Evolutionary conservation across 2,113 vertebrate species (phyloP).

Genomic region (Pagrus major): DNA sequence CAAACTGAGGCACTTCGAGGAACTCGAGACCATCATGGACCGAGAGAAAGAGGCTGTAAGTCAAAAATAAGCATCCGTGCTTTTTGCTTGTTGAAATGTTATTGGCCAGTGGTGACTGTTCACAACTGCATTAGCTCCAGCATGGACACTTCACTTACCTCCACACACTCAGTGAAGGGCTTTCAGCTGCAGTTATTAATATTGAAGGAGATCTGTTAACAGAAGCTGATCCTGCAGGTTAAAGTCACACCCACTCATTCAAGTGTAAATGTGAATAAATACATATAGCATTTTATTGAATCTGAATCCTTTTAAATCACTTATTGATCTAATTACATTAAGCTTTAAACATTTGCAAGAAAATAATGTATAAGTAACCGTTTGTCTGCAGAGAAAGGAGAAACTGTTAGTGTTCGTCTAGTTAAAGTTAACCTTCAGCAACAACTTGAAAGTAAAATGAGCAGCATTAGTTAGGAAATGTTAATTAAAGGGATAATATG

Average conservation of each 20-base stretch:
- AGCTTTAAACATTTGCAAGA: background rate
- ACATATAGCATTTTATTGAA: background rate
- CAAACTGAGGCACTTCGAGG: constrained; percentile 97
- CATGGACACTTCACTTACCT: background rate
- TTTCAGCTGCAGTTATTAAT: constrained; percentile 21
- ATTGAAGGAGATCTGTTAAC: constrained; percentile 12
- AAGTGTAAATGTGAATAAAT: background rate
- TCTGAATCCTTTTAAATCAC: background rate
- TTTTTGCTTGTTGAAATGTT: background rate
- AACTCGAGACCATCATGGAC: constrained; percentile 99
- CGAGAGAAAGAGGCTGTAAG: constrained; percentile 97
- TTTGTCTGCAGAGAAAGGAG: too few species aligned
- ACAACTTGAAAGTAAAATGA: background rate
- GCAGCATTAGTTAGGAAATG: background rate
- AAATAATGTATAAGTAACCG: too few species aligned
- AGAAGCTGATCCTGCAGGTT: background rate
- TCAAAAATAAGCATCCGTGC: background rate
- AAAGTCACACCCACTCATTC: background rate
- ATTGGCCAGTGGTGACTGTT: background rate
- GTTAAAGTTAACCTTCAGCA: background rate
- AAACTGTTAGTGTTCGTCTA: background rate
- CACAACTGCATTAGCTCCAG: background rate
- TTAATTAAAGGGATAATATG: too few species aligned
- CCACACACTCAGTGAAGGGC: background rate
- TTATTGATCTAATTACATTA: background rate